Percentiles rank a stretch among this genome's conserved stretches.
phyloP scores from a whole-genome alignment of 2,888 invertebrate genomes.

The Cactoblastis cactorum region DNA sequence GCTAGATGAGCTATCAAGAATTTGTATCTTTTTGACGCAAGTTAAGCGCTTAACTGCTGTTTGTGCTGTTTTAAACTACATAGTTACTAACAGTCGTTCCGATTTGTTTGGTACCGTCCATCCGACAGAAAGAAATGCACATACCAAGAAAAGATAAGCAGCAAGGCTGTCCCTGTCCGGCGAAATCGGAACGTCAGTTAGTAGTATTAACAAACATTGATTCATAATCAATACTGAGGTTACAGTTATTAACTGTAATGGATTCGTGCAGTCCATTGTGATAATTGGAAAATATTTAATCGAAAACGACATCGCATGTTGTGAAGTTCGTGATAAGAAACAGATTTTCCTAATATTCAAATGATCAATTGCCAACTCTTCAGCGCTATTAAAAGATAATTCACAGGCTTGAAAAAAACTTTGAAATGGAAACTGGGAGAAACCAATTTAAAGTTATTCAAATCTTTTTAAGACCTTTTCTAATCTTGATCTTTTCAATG shows the following conservation, averaged over 20 bases:
- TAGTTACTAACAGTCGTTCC: no score
- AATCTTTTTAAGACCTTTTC: background rate
- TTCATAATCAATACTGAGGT: constrained; percentile 19
- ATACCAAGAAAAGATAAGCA: no score
- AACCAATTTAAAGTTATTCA: constrained; percentile 4
- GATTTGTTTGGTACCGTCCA: no score
- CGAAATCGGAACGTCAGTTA: no score
- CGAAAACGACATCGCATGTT: constrained; percentile 24
- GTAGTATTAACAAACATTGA: constrained; percentile 2
- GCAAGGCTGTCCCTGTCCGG: no score
- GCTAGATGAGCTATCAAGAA: no score
- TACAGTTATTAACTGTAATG: constrained; percentile 40
- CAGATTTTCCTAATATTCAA: background rate
- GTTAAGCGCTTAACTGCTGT: no score
- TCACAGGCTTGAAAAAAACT: background rate
- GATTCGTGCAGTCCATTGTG: constrained; percentile 34
- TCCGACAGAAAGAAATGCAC: no score
- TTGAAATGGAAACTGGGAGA: background rate
- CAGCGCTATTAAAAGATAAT: constrained; percentile 3
- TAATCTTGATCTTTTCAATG: no score
- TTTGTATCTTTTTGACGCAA: no score
- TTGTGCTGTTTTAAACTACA: no score
- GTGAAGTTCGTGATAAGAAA: background rate
- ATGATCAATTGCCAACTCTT: background rate
- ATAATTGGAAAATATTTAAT: constrained; percentile 48